A percentile compares a stretch with the other conserved stretches of the same genome.
Evolutionary conservation across 53 echinoderm and acorn worm genomes (phyloP).

Genomic region (Crossaster papposus): DNA sequence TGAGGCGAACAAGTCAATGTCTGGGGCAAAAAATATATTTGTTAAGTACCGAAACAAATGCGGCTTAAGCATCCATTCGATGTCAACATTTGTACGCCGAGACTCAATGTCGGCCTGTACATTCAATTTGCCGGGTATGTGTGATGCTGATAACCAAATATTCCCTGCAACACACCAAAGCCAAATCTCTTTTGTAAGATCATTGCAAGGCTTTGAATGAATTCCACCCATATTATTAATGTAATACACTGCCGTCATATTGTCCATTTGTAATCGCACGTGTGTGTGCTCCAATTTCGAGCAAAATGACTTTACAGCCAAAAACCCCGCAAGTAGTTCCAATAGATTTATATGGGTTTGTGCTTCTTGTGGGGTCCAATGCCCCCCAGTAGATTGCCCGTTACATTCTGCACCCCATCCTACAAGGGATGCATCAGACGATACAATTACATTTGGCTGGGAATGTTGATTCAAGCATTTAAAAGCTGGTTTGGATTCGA

Average conservation of each 20-base stretch:
- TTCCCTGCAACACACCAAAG: neutral
- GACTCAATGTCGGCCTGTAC: too few relatives aligned
- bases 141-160: too few relatives aligned
- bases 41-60: too few relatives aligned
- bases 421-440: neutral
- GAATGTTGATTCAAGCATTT: conserved; percentile 2
- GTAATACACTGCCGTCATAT: neutral
- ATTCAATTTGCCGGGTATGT: too few relatives aligned
- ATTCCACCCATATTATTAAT: conserved; percentile 67
- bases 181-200: conserved; percentile 29
- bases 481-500: conserved; percentile 23
- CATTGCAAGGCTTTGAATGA: conserved; percentile 46
- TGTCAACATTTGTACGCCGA: too few relatives aligned
- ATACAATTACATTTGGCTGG: neutral
- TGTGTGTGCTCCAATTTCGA: neutral
- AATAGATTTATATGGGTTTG: conserved; percentile 6
- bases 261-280: neutral
- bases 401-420: too few relatives aligned
- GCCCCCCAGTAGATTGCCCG: neutral
- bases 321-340: conserved; percentile 8
- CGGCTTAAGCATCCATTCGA: too few relatives aligned
- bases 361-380: conserved; percentile 7
- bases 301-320: conserved; percentile 33
- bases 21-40: too few relatives aligned
- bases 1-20: too few relatives aligned